Evolutionary conservation across 2,797 vertebrate species (phyloP), one percentile per base, ranked within the genome.

Genomic region (Melanogrammus aeglefinus): DNA sequence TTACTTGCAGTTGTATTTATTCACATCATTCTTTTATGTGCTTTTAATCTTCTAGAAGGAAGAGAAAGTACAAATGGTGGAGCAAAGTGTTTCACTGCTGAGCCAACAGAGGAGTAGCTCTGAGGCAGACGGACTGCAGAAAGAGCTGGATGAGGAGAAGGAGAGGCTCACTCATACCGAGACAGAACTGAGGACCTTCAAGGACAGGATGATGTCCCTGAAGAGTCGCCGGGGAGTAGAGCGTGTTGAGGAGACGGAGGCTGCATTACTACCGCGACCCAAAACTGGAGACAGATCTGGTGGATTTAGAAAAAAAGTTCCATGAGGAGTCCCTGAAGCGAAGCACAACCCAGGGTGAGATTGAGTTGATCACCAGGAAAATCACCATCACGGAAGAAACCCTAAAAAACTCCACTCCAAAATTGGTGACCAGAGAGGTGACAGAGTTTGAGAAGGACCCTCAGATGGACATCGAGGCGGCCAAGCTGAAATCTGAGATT

Each of bases 371-470:
- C 3, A 95, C 88, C 84, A 93, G 84, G 79, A 96, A 94, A 84
- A 88, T 98, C 12, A 82, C 85, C 0, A 87, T 82, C 76, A 70
- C 97, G 75, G 96, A 97, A 79, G 92, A 89, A 0, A 91, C 93
- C 76, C 81, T 94, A 39, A 96, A 94, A 78, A 91, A 84, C 0
- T 13, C 80, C 18, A 86, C 93, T 84, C 93, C 95, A 39, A 96
- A 96, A 82, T 91, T 99, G 69, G 92, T 97, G 81, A 99, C 96
- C 75, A 99, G 96, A 91, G 98, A 99, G 87, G 95, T 99, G 86
- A 99, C 97, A 8, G 95, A 96, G 83, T 96, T 96, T 75, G 97
- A 99, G 91, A 96, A 86, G 90, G 97, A 98, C 86, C 96, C 96
- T n/a, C 91, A 92, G 82, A 86, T 99, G 81, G 97, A 97, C 5